Conservation (phyloP, 2,888 invertebrate genomes). For the Acrobasis consociella region DNA sequence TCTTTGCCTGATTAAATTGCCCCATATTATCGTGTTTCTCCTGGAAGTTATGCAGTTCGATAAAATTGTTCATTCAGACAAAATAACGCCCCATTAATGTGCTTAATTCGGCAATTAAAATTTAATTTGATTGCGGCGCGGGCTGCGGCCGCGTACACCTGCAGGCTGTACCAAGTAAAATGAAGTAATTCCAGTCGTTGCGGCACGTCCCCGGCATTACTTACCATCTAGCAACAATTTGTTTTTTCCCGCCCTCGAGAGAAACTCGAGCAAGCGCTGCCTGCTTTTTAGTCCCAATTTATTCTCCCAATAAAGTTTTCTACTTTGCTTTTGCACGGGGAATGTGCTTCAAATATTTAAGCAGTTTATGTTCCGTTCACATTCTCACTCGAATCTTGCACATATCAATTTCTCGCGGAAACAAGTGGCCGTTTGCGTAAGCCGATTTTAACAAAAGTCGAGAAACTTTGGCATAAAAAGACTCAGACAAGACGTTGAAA, state of each 20-base stretch:
- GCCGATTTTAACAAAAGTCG: constrained; percentile 34
- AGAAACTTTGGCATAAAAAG: constrained; percentile 40
- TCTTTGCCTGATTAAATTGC: constrained; percentile 14
- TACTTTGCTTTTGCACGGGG: constrained; percentile 66
- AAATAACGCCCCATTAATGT: constrained; percentile 47
- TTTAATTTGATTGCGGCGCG: constrained; percentile 53
- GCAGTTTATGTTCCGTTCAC: constrained; percentile 64
- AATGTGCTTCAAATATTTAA: constrained; percentile 74
- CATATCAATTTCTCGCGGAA: constrained; percentile 38
- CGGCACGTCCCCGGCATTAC: constrained; percentile 71
- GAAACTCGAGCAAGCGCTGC: constrained; percentile 65
- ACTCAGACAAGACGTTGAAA: constrained; percentile 42
- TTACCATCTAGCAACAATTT: constrained; percentile 77
- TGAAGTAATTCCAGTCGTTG: constrained; percentile 70
- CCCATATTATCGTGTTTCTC: constrained; percentile 14
- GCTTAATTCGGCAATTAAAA: constrained; percentile 58
- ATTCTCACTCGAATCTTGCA: constrained; percentile 53
- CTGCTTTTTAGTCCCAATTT: constrained; percentile 77
- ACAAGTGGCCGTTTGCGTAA: constrained; percentile 23
- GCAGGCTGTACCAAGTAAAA: constrained; percentile 53
- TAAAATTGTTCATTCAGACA: constrained; percentile 42
- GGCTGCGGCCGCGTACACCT: constrained; percentile 48
- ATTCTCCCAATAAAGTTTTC: constrained; percentile 74
- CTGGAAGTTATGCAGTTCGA: constrained; percentile 33
- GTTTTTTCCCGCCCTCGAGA: constrained; percentile 68